Evolutionary conservation across 2,113 vertebrate species (phyloP), one percentile per base, ranked within the genome.

Genomic region (rat (Rattus norvegicus)): DNA sequence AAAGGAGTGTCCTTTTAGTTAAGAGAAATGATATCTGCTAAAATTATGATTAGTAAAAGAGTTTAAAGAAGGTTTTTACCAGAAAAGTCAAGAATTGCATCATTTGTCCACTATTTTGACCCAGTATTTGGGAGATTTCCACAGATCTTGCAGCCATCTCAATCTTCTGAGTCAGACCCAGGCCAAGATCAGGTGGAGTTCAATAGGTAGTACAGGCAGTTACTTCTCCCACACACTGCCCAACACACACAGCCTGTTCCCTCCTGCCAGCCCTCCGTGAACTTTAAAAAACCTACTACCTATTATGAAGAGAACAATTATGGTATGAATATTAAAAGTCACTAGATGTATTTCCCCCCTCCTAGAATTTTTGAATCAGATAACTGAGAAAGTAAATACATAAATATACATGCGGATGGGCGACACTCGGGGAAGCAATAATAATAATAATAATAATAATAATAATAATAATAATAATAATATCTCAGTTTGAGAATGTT

Each of bases 1-100:
- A 93, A 95, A 85, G 65, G 36, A 16, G 65, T 92, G 22, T 9
- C 14, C 65, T 28, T 91, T 75, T 63, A 75, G 85, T 76, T 93
- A 91, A 88, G 43, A 93, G 12, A 0, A 33, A 90, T 80, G 61
- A 80, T 85, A 95, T 90, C 69, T 65, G 72, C 52, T 47, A 70
- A 95, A 96, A 9, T 2, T 94, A 80, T 79, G 28, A 13, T 52
- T 86, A 39, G 81, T 52, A 12, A 61, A 17, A 52, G 67, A 52
- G 5, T 33, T 73, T 90, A 83, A 95, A 61, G 24, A 72, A 86
- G 61, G 61, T 79, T 95, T 56, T 54, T 39, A 47, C 36, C 22
- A 14, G 84, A 47, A 85, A 95, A 75, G 26, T 63, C n/a, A 43
- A 63, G 81, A 33, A 7, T 56, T 16, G 1, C 1, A 30, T 43